phyloP scores from a whole-genome alignment of 2,797 vertebrate genomes.

The Enoplosus armatus region DNA sequence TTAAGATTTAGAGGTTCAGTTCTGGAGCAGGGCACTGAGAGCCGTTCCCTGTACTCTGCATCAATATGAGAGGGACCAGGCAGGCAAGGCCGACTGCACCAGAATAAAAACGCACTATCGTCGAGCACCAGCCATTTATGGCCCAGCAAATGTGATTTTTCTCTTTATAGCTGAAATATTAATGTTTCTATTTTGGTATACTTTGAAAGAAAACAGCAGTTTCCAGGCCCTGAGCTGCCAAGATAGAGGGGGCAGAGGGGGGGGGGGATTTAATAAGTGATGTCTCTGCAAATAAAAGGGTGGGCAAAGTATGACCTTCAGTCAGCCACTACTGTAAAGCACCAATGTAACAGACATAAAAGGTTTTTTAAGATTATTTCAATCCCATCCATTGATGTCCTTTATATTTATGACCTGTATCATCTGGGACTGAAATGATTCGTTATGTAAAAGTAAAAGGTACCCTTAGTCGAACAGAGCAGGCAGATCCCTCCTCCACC shows the following conservation, averaged over 20 bases:
- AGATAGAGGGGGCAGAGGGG: constrained; percentile 8
- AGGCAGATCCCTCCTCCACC: background rate
- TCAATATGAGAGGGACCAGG: constrained; percentile 65
- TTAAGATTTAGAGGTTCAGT: constrained; percentile 67
- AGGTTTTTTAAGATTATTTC: constrained; percentile 5
- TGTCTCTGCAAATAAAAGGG: constrained; percentile 46
- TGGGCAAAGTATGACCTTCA: constrained; percentile 53
- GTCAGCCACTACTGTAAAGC: constrained; percentile 13
- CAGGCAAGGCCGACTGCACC: constrained; percentile 62
- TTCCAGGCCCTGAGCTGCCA: constrained; percentile 54
- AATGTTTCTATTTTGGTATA: constrained; percentile 73
- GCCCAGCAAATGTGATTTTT: constrained; percentile 71
- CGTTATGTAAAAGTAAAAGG: background rate
- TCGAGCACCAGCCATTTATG: constrained; percentile 65
- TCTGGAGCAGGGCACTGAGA: constrained; percentile 55
- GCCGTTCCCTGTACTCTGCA: constrained; percentile 60
- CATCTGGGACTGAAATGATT: background rate
- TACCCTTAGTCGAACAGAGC: background rate
- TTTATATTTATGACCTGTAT: constrained; percentile 2
- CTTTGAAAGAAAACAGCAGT: constrained; percentile 65
- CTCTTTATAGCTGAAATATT: constrained; percentile 76
- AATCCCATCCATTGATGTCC: background rate
- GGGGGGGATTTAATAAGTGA: constrained; percentile 44
- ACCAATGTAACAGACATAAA: background rate
- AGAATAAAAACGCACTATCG: constrained; percentile 65